A percentile compares a stretch with the other conserved stretches of the same genome.
Evolutionary conservation across 2,888 invertebrate species (phyloP).

Genomic region (Xestoiulus laeticollis): DNA sequence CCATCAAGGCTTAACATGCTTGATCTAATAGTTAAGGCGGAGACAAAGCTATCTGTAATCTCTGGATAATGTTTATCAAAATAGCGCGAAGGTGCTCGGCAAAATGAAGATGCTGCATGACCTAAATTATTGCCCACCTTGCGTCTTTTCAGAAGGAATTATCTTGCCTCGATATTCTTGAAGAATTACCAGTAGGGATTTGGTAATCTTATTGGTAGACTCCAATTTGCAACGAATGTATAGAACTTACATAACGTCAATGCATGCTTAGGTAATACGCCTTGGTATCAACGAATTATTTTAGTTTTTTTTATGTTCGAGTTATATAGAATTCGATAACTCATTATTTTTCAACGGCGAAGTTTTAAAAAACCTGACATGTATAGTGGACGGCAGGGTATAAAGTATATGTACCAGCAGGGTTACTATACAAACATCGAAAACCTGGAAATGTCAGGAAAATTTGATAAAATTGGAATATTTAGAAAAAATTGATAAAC

Average conservation of each 20-base stretch:
- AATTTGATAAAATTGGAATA: too few relatives aligned
- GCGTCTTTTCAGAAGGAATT: background rate
- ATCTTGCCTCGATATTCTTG: background rate
- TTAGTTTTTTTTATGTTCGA: too few relatives aligned
- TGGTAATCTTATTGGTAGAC: background rate
- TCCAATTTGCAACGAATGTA: background rate
- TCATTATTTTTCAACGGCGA: too few relatives aligned
- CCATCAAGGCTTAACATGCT: constrained; percentile 36
- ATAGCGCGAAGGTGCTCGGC: constrained; percentile 31
- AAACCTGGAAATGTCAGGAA: too few relatives aligned
- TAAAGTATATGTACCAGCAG: too few relatives aligned
- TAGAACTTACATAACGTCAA: background rate
- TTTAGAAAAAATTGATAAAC: too few relatives aligned
- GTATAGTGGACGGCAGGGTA: too few relatives aligned
- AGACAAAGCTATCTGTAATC: constrained; percentile 28
- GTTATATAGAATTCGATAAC: too few relatives aligned
- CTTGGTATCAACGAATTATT: background rate
- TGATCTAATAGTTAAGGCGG: constrained; percentile 33
- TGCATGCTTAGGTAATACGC: background rate
- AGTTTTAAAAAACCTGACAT: too few relatives aligned
- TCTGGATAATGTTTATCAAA: constrained; percentile 31
- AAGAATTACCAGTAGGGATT: background rate
- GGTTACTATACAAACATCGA: too few relatives aligned
- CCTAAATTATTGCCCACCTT: constrained; percentile 31
- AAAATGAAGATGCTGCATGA: background rate